phyloP scores from a whole-genome alignment of 2,888 invertebrate species.

The Keiferia lycopersicella region DNA sequence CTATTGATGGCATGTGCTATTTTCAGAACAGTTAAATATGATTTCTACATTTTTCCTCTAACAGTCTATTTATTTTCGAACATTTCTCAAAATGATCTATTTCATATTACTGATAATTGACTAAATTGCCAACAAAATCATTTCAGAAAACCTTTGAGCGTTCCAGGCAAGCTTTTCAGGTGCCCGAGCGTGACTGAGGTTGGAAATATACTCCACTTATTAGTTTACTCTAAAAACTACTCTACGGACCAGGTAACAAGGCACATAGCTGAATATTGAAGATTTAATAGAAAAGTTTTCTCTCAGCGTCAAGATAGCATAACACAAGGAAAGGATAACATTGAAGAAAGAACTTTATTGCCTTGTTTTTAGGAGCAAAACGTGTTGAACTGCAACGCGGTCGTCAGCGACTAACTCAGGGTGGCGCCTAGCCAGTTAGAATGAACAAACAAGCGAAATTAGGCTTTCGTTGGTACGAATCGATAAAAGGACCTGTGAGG shows the following conservation, averaged over 20 bases:
- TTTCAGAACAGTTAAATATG: neutral
- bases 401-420: neutral
- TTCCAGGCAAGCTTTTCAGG: conserved; percentile 38
- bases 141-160: conserved; percentile 35
- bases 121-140: conserved; percentile 28
- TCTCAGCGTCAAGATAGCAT: neutral
- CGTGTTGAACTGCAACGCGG: neutral
- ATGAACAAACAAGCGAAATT: conserved; percentile 64
- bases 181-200: conserved; percentile 26
- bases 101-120: conserved; percentile 8
- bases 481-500: conserved; percentile 62
- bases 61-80: neutral
- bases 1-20: conserved; percentile 4
- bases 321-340: neutral
- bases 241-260: conserved; percentile 26
- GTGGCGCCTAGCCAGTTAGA: conserved; percentile 18
- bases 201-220: conserved; percentile 28
- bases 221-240: conserved; percentile 30
- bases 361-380: neutral
- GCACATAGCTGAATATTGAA: neutral
- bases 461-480: conserved; percentile 63
- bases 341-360: neutral
- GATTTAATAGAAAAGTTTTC: neutral
- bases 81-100: too few species aligned
- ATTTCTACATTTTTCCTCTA: neutral